Conservation (phyloP, 2,797 vertebrate genomes). For the Macropodus opercularis region DNA sequence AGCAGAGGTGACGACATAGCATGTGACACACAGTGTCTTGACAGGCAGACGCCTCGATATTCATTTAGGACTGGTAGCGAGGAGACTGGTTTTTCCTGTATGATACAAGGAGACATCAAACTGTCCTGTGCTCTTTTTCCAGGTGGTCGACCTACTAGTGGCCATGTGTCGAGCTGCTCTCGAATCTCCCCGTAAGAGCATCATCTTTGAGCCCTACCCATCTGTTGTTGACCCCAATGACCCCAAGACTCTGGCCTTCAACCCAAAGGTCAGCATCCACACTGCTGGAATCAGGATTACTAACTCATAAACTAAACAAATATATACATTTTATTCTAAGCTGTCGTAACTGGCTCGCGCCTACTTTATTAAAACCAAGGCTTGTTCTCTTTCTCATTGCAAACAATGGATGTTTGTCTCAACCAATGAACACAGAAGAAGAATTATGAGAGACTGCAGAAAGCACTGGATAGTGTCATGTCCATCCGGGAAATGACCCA, state of each 20-base stretch:
- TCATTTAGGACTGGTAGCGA: too few relatives aligned
- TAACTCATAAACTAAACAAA: not conserved
- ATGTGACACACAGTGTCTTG: not conserved
- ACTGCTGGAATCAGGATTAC: not conserved
- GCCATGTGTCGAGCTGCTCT: conserved; percentile 99
- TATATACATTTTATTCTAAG: not conserved
- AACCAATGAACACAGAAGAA: conserved; percentile 90
- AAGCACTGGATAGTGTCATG: conserved; percentile 99
- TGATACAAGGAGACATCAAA: too few relatives aligned
- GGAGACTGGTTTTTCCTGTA: too few relatives aligned
- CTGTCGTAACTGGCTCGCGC: conserved; percentile 29
- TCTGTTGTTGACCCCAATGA: conserved; percentile 98
- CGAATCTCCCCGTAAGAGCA: conserved; percentile 97
- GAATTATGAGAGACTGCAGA: conserved; percentile 99
- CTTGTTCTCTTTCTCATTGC: conserved; percentile 58
- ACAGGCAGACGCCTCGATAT: not conserved
- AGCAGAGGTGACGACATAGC: conserved; percentile 87
- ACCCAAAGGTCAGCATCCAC: conserved; percentile 90
- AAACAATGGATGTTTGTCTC: conserved; percentile 64
- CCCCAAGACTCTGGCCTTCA: conserved; percentile 98
- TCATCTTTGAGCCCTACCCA: conserved; percentile 99
- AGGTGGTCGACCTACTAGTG: conserved; percentile 97
- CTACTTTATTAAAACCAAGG: too few relatives aligned
- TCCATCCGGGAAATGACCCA: conserved; percentile 99
- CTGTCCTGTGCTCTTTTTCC: conserved; percentile 1